A percentile compares a stretch with the other conserved stretches of the same genome.
Conservation (phyloP, 2,113 vertebrate species). For the Panthera tigris region DNA sequence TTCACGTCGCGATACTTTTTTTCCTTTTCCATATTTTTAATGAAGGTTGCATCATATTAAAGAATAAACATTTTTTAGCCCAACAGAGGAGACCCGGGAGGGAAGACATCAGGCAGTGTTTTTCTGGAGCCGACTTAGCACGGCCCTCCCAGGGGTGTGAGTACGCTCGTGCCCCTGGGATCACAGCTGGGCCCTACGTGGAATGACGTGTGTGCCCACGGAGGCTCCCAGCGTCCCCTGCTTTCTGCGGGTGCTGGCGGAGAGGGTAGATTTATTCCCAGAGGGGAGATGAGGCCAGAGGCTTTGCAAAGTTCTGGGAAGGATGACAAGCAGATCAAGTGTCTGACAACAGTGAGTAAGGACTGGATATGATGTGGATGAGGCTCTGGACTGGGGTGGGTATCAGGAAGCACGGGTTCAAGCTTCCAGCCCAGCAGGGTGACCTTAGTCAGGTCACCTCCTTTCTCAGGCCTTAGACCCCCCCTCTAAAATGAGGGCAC, state of each 20-base stretch:
- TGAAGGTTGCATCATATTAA: not conserved
- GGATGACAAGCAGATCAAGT: not conserved
- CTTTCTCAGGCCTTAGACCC: not conserved
- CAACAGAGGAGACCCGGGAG: not conserved
- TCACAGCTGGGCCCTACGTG: not conserved
- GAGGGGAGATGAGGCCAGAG: not conserved
- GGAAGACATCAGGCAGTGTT: not conserved
- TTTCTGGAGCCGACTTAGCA: not conserved
- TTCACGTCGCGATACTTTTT: not conserved
- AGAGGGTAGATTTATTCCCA: not conserved
- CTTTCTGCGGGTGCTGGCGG: not conserved
- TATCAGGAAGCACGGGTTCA: not conserved
- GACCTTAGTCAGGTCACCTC: not conserved
- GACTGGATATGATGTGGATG: accelerated
- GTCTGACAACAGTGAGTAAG: not conserved
- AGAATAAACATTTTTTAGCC: not conserved
- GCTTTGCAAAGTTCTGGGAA: not conserved
- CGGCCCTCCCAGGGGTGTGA: accelerated
- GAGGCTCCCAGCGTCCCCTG: not conserved
- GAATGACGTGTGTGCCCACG: accelerated
- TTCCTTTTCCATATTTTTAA: not conserved
- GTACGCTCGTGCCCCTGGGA: accelerated
- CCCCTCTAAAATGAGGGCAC: not conserved
- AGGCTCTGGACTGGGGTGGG: accelerated
- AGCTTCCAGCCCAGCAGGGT: not conserved